A percentile compares a stretch with the other conserved stretches of the same genome.
Conservation (phyloP, 2,113 vertebrate species). For the Brevimyrus niger region DNA sequence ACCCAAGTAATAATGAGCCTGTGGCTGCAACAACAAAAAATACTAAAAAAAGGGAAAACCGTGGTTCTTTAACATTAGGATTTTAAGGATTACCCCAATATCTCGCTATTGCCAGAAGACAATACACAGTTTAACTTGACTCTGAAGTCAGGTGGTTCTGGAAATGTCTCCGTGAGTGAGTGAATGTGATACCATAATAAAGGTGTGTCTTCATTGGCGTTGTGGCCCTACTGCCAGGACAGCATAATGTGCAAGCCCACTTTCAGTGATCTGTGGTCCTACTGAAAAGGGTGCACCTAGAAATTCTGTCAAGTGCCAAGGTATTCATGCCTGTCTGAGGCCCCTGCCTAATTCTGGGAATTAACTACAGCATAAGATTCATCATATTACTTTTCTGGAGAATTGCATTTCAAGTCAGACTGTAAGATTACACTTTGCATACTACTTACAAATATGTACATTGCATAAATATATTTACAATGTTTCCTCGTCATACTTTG, state of each 20-base stretch:
- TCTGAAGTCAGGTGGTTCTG: background rate
- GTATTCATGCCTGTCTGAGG: background rate
- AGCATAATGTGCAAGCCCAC: background rate
- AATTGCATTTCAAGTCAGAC: background rate
- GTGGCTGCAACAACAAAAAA: background rate
- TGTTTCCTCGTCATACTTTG: background rate
- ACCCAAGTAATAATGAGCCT: background rate
- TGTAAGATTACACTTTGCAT: background rate
- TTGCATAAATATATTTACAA: background rate
- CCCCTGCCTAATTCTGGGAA: background rate
- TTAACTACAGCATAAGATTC: background rate
- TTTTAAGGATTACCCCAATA: background rate
- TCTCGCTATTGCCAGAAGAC: too few relatives aligned
- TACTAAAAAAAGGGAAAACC: background rate
- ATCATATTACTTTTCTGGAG: background rate
- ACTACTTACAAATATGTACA: background rate
- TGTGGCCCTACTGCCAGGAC: background rate
- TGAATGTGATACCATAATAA: background rate
- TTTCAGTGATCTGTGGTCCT: background rate
- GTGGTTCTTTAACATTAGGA: background rate
- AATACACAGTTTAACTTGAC: background rate
- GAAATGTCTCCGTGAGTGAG: background rate
- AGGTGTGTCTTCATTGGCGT: background rate
- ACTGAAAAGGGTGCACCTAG: background rate
- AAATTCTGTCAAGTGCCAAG: background rate